A percentile compares a stretch with the other conserved stretches of the same genome.
Evolutionary conservation across 1,140 invertebrate genomes (phyloP).

Genomic region (Heliothis virescens): DNA sequence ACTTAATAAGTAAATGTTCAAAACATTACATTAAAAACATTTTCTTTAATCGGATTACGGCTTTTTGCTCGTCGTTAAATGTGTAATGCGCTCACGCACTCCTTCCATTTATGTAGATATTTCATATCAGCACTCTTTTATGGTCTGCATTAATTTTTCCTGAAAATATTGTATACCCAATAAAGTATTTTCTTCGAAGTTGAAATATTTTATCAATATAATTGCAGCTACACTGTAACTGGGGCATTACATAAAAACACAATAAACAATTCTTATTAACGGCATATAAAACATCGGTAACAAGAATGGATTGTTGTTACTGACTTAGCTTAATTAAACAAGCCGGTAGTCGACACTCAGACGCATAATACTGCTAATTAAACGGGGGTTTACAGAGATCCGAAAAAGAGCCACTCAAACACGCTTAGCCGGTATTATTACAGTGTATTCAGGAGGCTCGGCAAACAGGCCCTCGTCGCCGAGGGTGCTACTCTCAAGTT

Average conservation of each 20-base stretch:
- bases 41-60: not conserved
- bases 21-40: slow-evolving; percentile 15
- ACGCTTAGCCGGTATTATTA: slow-evolving; percentile 86
- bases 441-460: slow-evolving; percentile 83
- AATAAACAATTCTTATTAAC: slow-evolving; percentile 44
- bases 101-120: not conserved
- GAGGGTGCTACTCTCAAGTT: slow-evolving; percentile 85
- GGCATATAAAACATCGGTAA: slow-evolving; percentile 51
- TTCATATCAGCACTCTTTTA: slow-evolving; percentile 8
- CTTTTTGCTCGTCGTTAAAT: slow-evolving; percentile 18
- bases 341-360: slow-evolving; percentile 82
- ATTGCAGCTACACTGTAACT: slow-evolving; percentile 14
- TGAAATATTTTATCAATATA: slow-evolving; percentile 23
- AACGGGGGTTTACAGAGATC: slow-evolving; percentile 84
- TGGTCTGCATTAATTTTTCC: not conserved
- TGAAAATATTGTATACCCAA: not conserved
- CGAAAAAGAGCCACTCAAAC: slow-evolving; percentile 85
- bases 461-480: slow-evolving; percentile 80
- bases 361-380: slow-evolving; percentile 85
- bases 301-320: slow-evolving; percentile 79
- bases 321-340: slow-evolving; percentile 85
- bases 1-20: not conserved
- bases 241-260: slow-evolving; percentile 30
- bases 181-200: slow-evolving; percentile 5
- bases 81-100: slow-evolving; percentile 13